Evolutionary conservation across 2,888 invertebrate genomes (phyloP), one percentile per base, ranked within the genome.

Genomic region (Clepsis dumicolana): DNA sequence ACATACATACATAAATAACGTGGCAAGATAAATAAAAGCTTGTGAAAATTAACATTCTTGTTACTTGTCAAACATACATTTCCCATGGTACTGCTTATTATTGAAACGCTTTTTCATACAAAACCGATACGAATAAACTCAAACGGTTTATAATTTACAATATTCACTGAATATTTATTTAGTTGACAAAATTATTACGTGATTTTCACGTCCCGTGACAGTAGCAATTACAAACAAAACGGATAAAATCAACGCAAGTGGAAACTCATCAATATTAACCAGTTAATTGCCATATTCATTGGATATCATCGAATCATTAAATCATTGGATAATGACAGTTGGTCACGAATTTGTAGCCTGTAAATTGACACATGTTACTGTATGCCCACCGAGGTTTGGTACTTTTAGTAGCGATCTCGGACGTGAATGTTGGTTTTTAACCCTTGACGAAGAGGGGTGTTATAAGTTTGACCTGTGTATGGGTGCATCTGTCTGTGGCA

Each of bases 181-280:
- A 12, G 21, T n/a, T n/a, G n/a, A n/a, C 25, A 4, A 25, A 60
- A 16, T 29, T 29, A 59, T 53, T 32, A 63, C 27, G 38, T 41
- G 32, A 57, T 18, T 62, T 50, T 56, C 24, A 48, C 38, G 27
- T 57, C 7, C 25, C 67, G 67, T 68, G 63, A 29, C 67, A 10
- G 18, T 16, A 10, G 27, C 64, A 59, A 64, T 64, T 52, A 68
- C 21, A 32, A n/a, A 68, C 53, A 27, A 56, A 60, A 65, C 38
- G 35, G 70, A 72, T 71, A 73, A 73, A 53, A 70, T 66, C 73
- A 72, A 48, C 64, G 27, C 44, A 63, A 67, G 64, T 44, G 60
- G 66, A 72, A 56, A 57, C 57, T 70, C 69, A 74, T 74, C 68
- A 70, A 74, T 73, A 68, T 68, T 64, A 71, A 70, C 64, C 18